Base-by-base conservation (phyloP, 2,113 vertebrate genomes). In the Syngnathus floridae region DNA sequence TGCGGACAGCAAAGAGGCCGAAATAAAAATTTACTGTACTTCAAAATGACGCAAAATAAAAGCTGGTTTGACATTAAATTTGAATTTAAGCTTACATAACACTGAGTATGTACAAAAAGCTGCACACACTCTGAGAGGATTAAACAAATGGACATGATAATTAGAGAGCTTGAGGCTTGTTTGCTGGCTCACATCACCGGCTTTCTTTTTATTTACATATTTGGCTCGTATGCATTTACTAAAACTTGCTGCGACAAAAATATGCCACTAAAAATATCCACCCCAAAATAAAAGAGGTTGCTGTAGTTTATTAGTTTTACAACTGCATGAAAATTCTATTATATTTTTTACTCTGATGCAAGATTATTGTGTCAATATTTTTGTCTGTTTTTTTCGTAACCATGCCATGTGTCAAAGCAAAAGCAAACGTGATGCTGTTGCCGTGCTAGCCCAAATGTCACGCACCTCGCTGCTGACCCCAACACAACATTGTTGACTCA, bases 131-230 rank as follows among this genome's bases (percentile, higher is more conserved):
- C n/a, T 17, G 40, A 61, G 59, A 43, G 59, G 59, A 61, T 43
- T 22, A 61, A 61, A 61, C 59, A 61, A 61, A 61, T 61, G 38
- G 38, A 43, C 59, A 43, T 61, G 59, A 22, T 61, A 61, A 61
- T 61, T 61, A 43, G 59, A 22, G 13, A 26, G 59, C 59, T 61
- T 61, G 22, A 14, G 12, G n/a, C 40, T 43, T 43, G 59, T 61
- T 61, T 61, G 38, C 43, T 61, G 59, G 59, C 59, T 43, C 21
- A 22, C 3, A 13, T 61, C n/a, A 43, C n/a, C 22, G n/a, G 21
- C 59, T 43, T 26, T 21, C 59, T 61, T 43, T 61, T 61, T 61
- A 61, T 43, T 61, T 41, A 26, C 38, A 61, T 5, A 61, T 56
- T 56, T 56, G 54, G 22, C 26, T 56, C 54, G 13, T 35, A 14